Evolutionary conservation across 2,797 vertebrate genomes (phyloP).

Genomic region (Cephalopachus bancanus): DNA sequence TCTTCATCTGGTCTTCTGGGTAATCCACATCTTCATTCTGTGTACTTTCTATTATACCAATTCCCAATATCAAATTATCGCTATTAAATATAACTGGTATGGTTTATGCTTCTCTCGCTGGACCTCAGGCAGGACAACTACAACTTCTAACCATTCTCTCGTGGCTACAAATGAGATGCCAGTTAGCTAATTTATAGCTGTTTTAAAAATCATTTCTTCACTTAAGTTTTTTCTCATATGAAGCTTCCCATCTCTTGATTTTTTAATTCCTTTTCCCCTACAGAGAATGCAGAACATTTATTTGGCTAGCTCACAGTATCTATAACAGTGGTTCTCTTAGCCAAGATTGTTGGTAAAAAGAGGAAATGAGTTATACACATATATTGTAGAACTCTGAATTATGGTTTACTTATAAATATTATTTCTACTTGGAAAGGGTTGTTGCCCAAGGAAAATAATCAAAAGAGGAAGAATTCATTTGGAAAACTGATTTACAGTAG

Average conservation of each 20-base stretch:
- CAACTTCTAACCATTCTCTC: neutral
- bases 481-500: slow-evolving; percentile 26
- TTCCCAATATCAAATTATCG: neutral
- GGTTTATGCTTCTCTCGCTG: neutral
- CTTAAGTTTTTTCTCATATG: neutral
- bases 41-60: neutral
- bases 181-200: neutral
- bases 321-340: neutral
- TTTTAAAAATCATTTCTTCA: neutral
- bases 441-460: slow-evolving; percentile 10
- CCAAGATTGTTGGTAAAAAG: slow-evolving; percentile 13
- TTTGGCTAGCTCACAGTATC: neutral
- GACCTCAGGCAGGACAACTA: neutral
- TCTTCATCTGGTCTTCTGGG: neutral
- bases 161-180: too few relatives aligned
- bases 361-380: slow-evolving; percentile 1
- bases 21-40: neutral
- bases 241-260: neutral
- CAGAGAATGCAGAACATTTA: neutral
- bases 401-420: slow-evolving; percentile 59
- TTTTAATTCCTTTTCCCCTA: neutral
- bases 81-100: neutral
- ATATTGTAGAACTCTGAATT: slow-evolving; percentile 3
- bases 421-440: neutral
- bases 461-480: neutral